phyloP scores from a whole-genome alignment of 2,888 invertebrate species.

The Philonicus albiceps region DNA sequence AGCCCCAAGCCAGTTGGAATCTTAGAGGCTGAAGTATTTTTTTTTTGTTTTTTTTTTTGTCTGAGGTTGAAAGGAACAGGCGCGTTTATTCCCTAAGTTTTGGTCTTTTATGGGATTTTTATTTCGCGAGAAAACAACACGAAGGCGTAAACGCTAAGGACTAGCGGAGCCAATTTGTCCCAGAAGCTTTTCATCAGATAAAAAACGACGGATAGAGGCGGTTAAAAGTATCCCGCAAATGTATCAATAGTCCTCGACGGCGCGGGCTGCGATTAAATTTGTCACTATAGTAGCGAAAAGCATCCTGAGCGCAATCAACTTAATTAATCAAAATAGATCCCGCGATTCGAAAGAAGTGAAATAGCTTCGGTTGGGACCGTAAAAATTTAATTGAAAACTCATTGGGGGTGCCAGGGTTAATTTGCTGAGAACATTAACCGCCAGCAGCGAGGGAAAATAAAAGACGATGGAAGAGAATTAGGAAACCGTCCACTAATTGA shows the following conservation, averaged over 20 bases:
- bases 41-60: background rate
- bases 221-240: background rate
- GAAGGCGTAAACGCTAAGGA: background rate
- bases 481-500: constrained; percentile 33
- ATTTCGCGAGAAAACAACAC: constrained; percentile 2
- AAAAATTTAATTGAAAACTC: constrained; percentile 36
- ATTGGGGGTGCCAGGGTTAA: constrained; percentile 33
- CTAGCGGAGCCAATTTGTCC: constrained; percentile 6
- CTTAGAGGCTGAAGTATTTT: background rate
- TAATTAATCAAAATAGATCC: constrained; percentile 28
- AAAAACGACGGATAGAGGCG: background rate
- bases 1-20: background rate
- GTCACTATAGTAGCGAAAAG: background rate
- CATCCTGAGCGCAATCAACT: constrained; percentile 22
- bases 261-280: background rate
- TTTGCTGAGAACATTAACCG: constrained; percentile 14
- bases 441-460: constrained; percentile 14
- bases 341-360: background rate
- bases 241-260: background rate
- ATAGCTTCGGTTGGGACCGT: background rate
- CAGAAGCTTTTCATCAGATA: background rate
- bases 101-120: constrained; percentile 25
- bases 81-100: constrained; percentile 15
- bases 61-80: background rate
- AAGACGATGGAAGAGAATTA: background rate